Percentiles rank a stretch among this genome's conserved stretches.
Conservation (phyloP, 2,888 invertebrate genomes). For the Cephus runcator region DNA sequence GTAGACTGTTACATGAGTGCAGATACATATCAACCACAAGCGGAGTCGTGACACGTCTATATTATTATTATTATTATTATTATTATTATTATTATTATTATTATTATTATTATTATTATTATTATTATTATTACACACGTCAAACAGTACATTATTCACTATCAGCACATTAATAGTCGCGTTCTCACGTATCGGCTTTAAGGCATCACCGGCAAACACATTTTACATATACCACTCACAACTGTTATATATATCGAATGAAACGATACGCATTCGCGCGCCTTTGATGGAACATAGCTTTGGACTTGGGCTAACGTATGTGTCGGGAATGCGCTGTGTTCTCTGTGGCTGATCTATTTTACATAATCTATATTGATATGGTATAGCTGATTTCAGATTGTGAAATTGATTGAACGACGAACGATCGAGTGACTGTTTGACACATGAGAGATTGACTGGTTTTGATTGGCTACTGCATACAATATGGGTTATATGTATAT, state of each 20-base stretch:
- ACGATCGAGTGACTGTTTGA: not conserved
- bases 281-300: slow-evolving; percentile 14
- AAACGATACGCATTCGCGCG: slow-evolving; percentile 5
- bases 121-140: not conserved
- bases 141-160: not conserved
- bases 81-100: not conserved
- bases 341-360: slow-evolving; percentile 13
- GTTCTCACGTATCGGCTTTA: not conserved
- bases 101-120: slow-evolving; percentile 1
- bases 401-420: not conserved
- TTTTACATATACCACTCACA: not conserved
- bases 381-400: not conserved
- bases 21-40: not conserved
- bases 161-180: not conserved
- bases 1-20: not conserved
- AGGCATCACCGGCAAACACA: not conserved
- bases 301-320: slow-evolving; percentile 17
- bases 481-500: not conserved
- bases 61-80: slow-evolving; percentile 4
- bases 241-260: slow-evolving; percentile 1
- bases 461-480: not conserved
- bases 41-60: not conserved
- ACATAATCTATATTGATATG: not conserved
- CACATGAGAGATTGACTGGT: not conserved
- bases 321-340: slow-evolving; percentile 18